These are phyloP conservation scores for Antitype chi DNA, from an alignment of 2,888 invertebrate genomes.

Conservation along the genomic window DNA sequence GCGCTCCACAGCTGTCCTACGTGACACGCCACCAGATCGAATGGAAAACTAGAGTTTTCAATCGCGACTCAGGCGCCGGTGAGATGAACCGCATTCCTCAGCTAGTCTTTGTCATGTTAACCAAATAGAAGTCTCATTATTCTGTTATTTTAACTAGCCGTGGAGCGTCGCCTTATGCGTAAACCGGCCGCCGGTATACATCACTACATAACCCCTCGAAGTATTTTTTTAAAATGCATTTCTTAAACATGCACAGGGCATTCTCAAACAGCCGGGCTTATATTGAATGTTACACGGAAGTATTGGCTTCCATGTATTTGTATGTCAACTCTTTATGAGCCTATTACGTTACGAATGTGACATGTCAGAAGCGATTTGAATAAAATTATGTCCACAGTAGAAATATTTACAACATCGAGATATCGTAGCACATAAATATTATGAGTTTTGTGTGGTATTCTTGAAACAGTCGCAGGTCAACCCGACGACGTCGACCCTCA, in stretches of 20 bases:
- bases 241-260: constrained; percentile 49
- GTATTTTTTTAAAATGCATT: constrained; percentile 53
- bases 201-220: constrained; percentile 41
- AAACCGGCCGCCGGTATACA: constrained; percentile 56
- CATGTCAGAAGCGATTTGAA: constrained; percentile 63
- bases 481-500: constrained; percentile 71
- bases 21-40: constrained; percentile 85
- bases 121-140: constrained; percentile 86
- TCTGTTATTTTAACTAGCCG: constrained; percentile 89
- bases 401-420: constrained; percentile 56
- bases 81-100: constrained; percentile 85
- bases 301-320: constrained; percentile 47
- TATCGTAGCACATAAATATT: constrained; percentile 66
- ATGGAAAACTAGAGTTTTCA: constrained; percentile 81
- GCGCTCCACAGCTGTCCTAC: constrained; percentile 68
- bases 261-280: constrained; percentile 47
- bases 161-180: constrained; percentile 65
- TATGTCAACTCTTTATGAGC: constrained; percentile 51
- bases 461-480: constrained; percentile 71
- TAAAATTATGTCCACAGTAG: constrained; percentile 47
- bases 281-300: constrained; percentile 50
- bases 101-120: constrained; percentile 87
- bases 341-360: constrained; percentile 55
- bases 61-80: constrained; percentile 79
- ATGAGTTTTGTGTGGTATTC: constrained; percentile 68